A percentile compares a stretch with the other conserved stretches of the same genome.
Conservation (phyloP, 2,797 vertebrate genomes). For the Carapus acus region DNA sequence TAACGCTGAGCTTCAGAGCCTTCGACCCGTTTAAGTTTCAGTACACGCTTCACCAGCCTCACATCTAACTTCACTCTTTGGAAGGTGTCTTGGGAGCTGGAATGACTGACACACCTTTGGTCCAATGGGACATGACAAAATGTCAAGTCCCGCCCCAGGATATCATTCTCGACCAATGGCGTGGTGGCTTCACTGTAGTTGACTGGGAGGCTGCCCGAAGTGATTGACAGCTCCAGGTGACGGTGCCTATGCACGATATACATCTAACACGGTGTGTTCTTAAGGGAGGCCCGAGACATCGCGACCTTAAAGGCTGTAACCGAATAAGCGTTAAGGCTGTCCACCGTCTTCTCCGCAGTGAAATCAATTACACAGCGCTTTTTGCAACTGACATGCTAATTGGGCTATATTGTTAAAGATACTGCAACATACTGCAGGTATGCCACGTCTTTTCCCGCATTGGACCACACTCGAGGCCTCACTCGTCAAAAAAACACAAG, state of each 20-base stretch:
- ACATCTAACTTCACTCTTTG: conserved; percentile 53
- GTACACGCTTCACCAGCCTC: conserved; percentile 8
- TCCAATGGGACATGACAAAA: conserved; percentile 47
- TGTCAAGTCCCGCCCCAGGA: no score
- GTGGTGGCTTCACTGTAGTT: not conserved
- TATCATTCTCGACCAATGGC: no score
- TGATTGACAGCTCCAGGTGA: conserved; percentile 66
- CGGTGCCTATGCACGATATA: not conserved
- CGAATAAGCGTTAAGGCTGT: not conserved
- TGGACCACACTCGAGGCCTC: no score
- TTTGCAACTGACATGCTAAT: no score
- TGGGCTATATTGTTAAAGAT: no score
- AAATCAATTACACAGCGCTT: no score
- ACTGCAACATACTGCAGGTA: no score
- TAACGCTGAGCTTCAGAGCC: conserved; percentile 12
- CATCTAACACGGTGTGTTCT: not conserved
- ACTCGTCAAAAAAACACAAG: no score
- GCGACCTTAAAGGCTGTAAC: not conserved
- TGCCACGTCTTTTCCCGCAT: no score
- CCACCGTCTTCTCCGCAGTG: no score
- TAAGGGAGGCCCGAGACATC: no score
- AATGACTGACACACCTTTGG: conserved; percentile 14
- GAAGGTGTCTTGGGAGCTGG: conserved; percentile 26
- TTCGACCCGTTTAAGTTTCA: conserved; percentile 9
- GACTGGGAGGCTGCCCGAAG: conserved; percentile 5